Evolutionary conservation across 2,888 invertebrate genomes (phyloP), one percentile per base, ranked within the genome.

Genomic region (Drosophila longiperda): DNA sequence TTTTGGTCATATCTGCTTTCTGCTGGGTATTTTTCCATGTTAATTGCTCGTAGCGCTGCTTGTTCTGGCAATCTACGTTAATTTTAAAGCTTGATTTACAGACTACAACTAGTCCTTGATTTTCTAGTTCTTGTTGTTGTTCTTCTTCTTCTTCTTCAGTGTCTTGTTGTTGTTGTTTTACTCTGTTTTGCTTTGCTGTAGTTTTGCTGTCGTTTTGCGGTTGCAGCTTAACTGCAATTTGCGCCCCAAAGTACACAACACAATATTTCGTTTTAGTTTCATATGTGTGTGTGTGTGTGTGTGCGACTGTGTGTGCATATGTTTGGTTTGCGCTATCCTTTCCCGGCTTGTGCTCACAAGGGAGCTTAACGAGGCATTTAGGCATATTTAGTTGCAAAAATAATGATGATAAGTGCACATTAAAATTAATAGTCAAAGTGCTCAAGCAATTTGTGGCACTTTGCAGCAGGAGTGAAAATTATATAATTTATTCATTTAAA

Each of bases 71-170:
- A 85, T 85, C 85, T 85, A 86, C 90, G 86, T 85, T 85, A 89
- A 89, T 88, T 89, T 85, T 89, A 88, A 85, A 85, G 88, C 88
- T 85, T 87, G 90, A 85, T 89, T 85, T 89, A 85, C 88, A 80
- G 75, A 79, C 86, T 72, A 85, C 76, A 89, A 71, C 78, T 61
- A 67, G 53, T 55, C 38, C 57, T 53, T 61, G 58, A 48, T 70
- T 57, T 67, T 63, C 45, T 66, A 61, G 17, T 50, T 45, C n/a
- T 29, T n/a, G 33, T 50, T 63, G 50, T 60, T 69, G 15, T 65
- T 53, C 5, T 42, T 57, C 34, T 12, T 66, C 36, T 45, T 52
- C 57, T 40, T 9, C 53, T 49, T 55, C 32, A 62, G 36, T 48
- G 6, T 29, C 6, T 29, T 29, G 29, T 58, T 26, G 20, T 66